Evolutionary conservation across 1,140 invertebrate species (phyloP).

Genomic region (Trichonephila clavata): DNA sequence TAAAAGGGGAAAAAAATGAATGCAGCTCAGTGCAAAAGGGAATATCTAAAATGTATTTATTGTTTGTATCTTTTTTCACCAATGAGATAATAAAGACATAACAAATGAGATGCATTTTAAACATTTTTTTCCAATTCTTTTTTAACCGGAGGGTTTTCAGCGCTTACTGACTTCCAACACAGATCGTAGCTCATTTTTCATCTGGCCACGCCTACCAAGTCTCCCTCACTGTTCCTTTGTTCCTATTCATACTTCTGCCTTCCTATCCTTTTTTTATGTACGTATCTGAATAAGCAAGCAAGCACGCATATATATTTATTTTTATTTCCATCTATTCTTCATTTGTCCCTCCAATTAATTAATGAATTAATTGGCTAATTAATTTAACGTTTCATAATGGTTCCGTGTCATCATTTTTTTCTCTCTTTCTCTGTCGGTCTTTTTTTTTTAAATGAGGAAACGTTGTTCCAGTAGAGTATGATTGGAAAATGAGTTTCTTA

Average conservation of each 20-base stretch:
- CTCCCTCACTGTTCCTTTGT: neutral
- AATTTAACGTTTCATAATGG: constrained; percentile 74
- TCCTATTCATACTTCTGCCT: neutral
- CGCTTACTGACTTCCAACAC: constrained; percentile 45
- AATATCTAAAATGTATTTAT: constrained; percentile 31
- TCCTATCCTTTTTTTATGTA: neutral
- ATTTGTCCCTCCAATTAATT: constrained; percentile 65
- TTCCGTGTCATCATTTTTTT: constrained; percentile 61
- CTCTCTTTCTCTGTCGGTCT: neutral
- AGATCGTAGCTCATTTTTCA: constrained; percentile 51
- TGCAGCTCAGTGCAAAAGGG: constrained; percentile 34
- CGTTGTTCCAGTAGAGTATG: constrained; percentile 24
- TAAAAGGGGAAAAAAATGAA: neutral
- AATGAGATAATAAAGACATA: constrained; percentile 71
- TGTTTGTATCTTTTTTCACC: constrained; percentile 12
- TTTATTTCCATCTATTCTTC: constrained; percentile 57
- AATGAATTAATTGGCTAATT: constrained; percentile 72
- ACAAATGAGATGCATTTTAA: constrained; percentile 67
- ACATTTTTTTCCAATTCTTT: constrained; percentile 33
- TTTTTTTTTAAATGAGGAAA: constrained; percentile 6
- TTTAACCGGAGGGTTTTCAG: constrained; percentile 21
- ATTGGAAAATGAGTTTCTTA: constrained; percentile 70
- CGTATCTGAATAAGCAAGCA: constrained; percentile 48
- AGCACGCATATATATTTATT: constrained; percentile 53
- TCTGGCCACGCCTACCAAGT: constrained; percentile 36